A percentile compares a stretch with the other conserved stretches of the same genome.
phyloP scores from a whole-genome alignment of 2,797 vertebrate genomes.

The Danio albolineatus region DNA sequence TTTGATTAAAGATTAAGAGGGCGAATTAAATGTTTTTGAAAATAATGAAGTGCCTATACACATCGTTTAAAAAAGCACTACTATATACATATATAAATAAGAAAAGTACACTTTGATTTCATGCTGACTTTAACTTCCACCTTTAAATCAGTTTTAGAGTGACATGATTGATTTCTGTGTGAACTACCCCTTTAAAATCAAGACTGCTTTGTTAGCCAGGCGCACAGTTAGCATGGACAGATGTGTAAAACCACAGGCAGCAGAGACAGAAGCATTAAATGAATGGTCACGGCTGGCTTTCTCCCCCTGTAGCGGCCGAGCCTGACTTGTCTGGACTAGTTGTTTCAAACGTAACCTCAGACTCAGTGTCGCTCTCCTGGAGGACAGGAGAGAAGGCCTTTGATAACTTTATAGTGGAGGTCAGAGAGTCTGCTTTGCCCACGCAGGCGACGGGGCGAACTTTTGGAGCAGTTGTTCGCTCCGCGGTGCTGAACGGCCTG shows the following conservation, averaged over 20 bases:
- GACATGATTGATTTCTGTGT: neutral
- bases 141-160: neutral
- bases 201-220: neutral
- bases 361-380: slow-evolving; percentile 85
- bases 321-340: slow-evolving; percentile 87
- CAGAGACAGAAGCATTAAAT: slow-evolving; percentile 22
- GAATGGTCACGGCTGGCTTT: slow-evolving; percentile 63
- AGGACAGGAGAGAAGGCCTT: slow-evolving; percentile 80
- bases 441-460: slow-evolving; percentile 81
- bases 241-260: neutral
- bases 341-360: slow-evolving; percentile 87
- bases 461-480: slow-evolving; percentile 72
- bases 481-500: slow-evolving; percentile 81
- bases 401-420: slow-evolving; percentile 88
- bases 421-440: slow-evolving; percentile 85
- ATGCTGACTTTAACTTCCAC: no score
- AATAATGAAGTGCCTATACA: no score
- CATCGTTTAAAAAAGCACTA: no score
- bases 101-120: no score
- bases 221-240: no score
- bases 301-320: slow-evolving; percentile 78
- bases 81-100: no score
- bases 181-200: neutral
- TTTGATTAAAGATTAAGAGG: no score
- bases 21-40: no score